phyloP scores from a whole-genome alignment of 1,140 invertebrate species.

The Panagrolaimus sp. region DNA sequence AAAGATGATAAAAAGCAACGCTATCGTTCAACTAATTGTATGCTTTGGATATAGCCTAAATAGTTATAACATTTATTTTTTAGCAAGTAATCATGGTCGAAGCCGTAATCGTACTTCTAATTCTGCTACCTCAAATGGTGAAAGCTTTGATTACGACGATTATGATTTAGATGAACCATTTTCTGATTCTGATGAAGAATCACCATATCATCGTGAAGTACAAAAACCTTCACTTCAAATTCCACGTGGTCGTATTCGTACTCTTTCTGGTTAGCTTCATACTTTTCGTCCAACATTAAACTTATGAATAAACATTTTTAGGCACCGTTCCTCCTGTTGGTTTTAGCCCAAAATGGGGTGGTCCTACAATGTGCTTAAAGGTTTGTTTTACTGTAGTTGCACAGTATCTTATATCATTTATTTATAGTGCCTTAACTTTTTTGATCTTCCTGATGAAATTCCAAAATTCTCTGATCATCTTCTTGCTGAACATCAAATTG shows the following conservation, averaged over 20 bases:
- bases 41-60: not conserved
- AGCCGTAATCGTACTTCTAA: conserved; percentile 26
- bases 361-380: conserved; percentile 55
- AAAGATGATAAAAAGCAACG: conserved; percentile 6
- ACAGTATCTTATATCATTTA: no score
- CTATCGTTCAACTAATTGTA: conserved; percentile 1
- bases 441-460: conserved; percentile 53
- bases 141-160: conserved; percentile 50
- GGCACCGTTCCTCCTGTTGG: conserved; percentile 55
- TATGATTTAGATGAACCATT: conserved; percentile 56
- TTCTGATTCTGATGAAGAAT: conserved; percentile 55
- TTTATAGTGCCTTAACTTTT: conserved; percentile 48
- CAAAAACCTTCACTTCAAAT: conserved; percentile 50
- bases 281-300: no score
- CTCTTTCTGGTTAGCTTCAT: conserved; percentile 55
- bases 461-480: conserved; percentile 44
- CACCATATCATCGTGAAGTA: conserved; percentile 19
- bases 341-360: conserved; percentile 57
- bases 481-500: conserved; percentile 43
- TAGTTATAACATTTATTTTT: conserved; percentile 7
- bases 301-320: no score
- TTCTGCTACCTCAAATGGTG: conserved; percentile 52
- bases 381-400: no score
- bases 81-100: conserved; percentile 36
- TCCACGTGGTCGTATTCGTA: conserved; percentile 55